Conservation (phyloP, 2,888 invertebrate species). For the Automeris io region DNA sequence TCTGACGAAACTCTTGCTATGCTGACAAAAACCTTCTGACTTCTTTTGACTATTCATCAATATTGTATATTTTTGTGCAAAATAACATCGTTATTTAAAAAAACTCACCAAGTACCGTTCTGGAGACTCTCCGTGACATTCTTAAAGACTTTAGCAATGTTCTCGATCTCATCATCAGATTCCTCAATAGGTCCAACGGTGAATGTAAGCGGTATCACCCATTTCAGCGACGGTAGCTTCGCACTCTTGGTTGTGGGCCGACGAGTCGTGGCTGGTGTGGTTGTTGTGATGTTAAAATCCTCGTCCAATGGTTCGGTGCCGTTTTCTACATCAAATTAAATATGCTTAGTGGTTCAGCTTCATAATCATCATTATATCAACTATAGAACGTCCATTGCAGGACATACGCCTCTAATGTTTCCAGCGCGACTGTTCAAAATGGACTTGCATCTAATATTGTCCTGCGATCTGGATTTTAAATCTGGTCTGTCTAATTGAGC, state of each 20-base stretch:
- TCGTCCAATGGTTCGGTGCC: slow-evolving; percentile 63
- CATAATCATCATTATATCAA: too few relatives aligned
- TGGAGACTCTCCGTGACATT: slow-evolving; percentile 44
- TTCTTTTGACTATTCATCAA: too few relatives aligned
- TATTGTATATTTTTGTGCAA: too few relatives aligned
- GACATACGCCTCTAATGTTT: too few relatives aligned
- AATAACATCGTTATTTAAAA: background rate
- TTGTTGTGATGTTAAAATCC: slow-evolving; percentile 52
- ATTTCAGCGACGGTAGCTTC: slow-evolving; percentile 67
- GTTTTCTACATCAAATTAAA: slow-evolving; percentile 67
- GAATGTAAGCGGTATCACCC: slow-evolving; percentile 89
- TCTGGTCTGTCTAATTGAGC: too few relatives aligned
- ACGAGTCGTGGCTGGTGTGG: slow-evolving; percentile 34
- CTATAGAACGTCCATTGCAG: too few relatives aligned
- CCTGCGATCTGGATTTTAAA: too few relatives aligned
- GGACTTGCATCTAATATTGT: too few relatives aligned
- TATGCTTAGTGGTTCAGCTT: too few relatives aligned
- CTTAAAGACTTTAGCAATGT: slow-evolving; percentile 40
- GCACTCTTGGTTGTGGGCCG: slow-evolving; percentile 35
- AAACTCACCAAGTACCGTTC: slow-evolving; percentile 55
- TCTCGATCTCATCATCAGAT: slow-evolving; percentile 54
- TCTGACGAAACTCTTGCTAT: too few relatives aligned
- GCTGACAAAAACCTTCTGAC: too few relatives aligned
- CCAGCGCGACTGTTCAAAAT: too few relatives aligned
- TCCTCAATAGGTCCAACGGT: slow-evolving; percentile 79